Evolutionary conservation across 2,888 invertebrate genomes (phyloP).

Genomic region (Cataglyphis livida): DNA sequence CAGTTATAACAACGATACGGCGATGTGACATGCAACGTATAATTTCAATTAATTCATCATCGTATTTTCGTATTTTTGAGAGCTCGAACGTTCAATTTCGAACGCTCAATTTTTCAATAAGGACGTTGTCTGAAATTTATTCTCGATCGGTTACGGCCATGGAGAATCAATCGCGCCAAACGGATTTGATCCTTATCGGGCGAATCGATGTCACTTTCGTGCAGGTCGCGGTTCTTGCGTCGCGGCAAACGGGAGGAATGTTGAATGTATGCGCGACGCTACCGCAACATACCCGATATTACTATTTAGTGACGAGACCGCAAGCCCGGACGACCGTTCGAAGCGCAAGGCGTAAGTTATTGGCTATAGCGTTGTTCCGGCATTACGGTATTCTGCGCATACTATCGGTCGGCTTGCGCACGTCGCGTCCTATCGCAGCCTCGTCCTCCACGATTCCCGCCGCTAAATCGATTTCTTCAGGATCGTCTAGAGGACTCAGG

Average conservation of each 20-base stretch:
- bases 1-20: not conserved
- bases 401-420: conserved; percentile 54
- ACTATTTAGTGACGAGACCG: conserved; percentile 76
- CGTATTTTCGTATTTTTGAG: too few species aligned
- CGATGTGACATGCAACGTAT: not conserved
- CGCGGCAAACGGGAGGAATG: conserved; percentile 27
- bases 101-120: not conserved
- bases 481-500: conserved; percentile 6
- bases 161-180: conserved; percentile 9
- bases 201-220: conserved; percentile 31
- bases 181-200: conserved; percentile 30
- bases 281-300: conserved; percentile 73
- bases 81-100: not conserved
- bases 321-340: conserved; percentile 70
- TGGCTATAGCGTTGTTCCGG: conserved; percentile 68
- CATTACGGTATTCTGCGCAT: conserved; percentile 62
- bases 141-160: not conserved
- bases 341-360: conserved; percentile 75
- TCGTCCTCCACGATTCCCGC: conserved; percentile 55
- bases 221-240: conserved; percentile 9
- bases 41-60: conserved; percentile 4
- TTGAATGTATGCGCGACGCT: not conserved
- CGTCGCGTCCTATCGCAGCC: conserved; percentile 55
- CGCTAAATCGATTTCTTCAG: conserved; percentile 57
- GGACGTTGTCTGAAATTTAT: conserved; percentile 17